These are phyloP conservation scores for Cyphomyrus discorhynchus DNA, from an alignment of 2,113 vertebrate species.

Conservation along the genomic window DNA sequence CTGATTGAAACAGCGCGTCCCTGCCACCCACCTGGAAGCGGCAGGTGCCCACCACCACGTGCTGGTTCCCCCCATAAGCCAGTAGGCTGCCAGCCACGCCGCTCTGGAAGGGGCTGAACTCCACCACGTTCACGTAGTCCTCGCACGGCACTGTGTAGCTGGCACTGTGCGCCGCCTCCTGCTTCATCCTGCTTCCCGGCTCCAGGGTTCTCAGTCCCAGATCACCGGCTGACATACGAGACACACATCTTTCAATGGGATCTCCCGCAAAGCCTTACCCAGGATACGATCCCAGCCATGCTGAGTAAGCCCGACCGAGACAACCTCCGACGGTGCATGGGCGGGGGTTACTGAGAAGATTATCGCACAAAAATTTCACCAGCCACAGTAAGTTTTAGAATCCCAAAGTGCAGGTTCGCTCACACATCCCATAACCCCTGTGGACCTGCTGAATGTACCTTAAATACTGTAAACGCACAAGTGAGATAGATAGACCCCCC, in stretches of 20 bases:
- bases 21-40: slow-evolving; percentile 73
- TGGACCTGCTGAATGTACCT: neutral
- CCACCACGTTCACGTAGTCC: slow-evolving; percentile 85
- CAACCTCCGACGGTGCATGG: neutral
- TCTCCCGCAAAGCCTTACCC: neutral
- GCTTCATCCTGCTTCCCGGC: slow-evolving; percentile 66
- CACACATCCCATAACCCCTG: neutral
- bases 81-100: slow-evolving; percentile 74
- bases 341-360: neutral
- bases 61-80: slow-evolving; percentile 86
- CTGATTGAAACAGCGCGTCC: neutral
- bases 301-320: neutral
- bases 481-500: neutral
- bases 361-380: neutral
- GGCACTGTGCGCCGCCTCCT: slow-evolving; percentile 65
- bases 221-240: neutral
- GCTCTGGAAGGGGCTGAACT: slow-evolving; percentile 85
- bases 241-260: neutral
- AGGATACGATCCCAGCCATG: neutral
- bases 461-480: neutral
- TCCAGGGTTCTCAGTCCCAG: neutral
- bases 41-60: slow-evolving; percentile 78
- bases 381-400: neutral
- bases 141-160: slow-evolving; percentile 83
- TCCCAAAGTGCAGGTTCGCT: neutral